Evolutionary conservation across 1,140 invertebrate genomes (phyloP).

Genomic region (Drosophila suzukii): DNA sequence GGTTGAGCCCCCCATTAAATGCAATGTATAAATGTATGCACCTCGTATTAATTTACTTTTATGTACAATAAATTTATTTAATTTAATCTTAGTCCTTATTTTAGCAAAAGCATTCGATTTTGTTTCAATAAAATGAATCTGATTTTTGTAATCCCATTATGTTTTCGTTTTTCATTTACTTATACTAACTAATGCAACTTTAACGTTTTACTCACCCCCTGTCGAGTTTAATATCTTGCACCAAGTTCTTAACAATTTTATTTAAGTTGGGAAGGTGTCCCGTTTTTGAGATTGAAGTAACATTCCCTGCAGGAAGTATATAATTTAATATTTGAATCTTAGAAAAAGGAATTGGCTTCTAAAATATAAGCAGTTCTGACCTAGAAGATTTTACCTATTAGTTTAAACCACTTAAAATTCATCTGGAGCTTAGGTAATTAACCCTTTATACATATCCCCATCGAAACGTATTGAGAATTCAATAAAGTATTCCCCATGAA

Average conservation of each 20-base stretch:
- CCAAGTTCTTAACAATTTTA: constrained; percentile 23
- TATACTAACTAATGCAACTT: constrained; percentile 36
- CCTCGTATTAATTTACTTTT: constrained; percentile 47
- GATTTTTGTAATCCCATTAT: constrained; percentile 39
- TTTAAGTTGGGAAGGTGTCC: constrained; percentile 5
- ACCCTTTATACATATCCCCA: not conserved
- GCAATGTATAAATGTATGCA: constrained; percentile 49
- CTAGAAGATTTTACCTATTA: not conserved
- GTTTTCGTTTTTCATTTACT: constrained; percentile 33
- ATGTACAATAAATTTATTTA: constrained; percentile 42
- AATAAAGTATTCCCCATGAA: not conserved
- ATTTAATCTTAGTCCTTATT: constrained; percentile 60
- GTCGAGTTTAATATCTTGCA: constrained; percentile 40
- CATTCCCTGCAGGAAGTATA: not conserved
- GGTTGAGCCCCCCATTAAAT: constrained; percentile 58
- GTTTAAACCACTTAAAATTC: not conserved
- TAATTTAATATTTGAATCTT: not conserved
- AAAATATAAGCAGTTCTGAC: not conserved
- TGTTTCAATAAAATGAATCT: constrained; percentile 56
- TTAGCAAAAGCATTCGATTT: constrained; percentile 46
- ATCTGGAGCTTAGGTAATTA: not conserved
- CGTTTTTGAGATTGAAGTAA: not conserved
- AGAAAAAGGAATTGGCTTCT: not conserved
- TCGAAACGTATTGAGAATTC: not conserved
- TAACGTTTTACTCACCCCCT: constrained; percentile 32